Conservation (phyloP, 2,113 vertebrate genomes). For the Charadrius vociferus region DNA sequence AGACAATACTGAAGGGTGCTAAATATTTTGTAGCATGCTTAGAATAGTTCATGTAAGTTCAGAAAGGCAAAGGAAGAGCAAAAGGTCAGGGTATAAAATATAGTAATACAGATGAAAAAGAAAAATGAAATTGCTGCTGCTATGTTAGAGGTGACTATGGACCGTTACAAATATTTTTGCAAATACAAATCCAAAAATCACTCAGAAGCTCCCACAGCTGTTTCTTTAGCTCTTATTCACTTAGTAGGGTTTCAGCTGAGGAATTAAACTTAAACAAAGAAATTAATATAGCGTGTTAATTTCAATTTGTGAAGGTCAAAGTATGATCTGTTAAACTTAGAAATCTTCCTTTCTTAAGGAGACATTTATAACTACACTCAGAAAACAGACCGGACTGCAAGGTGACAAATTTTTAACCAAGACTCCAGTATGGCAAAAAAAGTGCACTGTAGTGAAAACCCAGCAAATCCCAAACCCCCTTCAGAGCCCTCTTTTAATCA, state of each 20-base stretch:
- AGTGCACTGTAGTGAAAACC: not conserved
- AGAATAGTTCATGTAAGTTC: not conserved
- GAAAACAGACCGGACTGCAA: not conserved
- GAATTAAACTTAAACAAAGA: constrained; percentile 5
- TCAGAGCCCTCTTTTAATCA: not conserved
- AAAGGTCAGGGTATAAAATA: not conserved
- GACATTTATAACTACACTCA: not conserved
- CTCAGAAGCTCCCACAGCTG: constrained; percentile 31
- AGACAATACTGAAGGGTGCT: not conserved
- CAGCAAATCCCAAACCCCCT: not conserved
- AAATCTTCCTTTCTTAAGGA: not conserved
- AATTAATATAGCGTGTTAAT: not conserved
- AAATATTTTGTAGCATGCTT: not conserved
- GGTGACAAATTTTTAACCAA: not conserved
- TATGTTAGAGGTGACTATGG: not conserved
- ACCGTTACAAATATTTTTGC: constrained; percentile 36
- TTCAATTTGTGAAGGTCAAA: not conserved
- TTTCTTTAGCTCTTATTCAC: not conserved
- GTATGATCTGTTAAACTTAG: not conserved
- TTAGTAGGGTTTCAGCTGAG: not conserved
- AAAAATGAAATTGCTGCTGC: not conserved
- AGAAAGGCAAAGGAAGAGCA: constrained; percentile 24
- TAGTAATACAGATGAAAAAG: not conserved
- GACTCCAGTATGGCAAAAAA: not conserved
- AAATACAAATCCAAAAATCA: constrained; percentile 11